Evolutionary conservation across 2,113 vertebrate species (phyloP).

Genomic region (Numenius arquata): DNA sequence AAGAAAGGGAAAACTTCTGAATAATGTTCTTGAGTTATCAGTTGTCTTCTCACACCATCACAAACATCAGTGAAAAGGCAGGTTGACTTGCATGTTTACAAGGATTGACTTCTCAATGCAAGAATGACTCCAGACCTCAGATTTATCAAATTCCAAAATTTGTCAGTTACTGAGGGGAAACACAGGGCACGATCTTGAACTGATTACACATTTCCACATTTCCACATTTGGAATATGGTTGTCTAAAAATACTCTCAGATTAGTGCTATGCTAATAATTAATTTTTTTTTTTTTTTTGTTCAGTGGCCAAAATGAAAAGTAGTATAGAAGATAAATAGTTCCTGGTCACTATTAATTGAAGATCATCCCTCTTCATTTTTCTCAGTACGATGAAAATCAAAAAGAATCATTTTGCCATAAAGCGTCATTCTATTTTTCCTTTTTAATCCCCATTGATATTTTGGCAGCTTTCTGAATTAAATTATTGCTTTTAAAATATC

Average conservation of each 20-base stretch:
- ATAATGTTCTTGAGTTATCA: neutral
- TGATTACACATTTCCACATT: neutral
- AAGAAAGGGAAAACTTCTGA: neutral
- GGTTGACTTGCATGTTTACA: neutral
- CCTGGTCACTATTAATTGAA: neutral
- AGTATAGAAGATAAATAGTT: neutral
- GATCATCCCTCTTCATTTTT: neutral
- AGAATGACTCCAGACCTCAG: neutral
- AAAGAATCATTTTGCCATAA: neutral
- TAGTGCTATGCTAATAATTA: neutral
- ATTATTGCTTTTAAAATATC: neutral
- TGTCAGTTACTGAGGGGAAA: neutral
- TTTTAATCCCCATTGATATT: conserved; percentile 16
- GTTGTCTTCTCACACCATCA: neutral
- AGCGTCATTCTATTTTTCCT: neutral
- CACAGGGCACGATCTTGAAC: neutral
- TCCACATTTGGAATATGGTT: neutral
- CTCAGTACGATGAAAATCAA: neutral
- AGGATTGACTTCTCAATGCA: neutral
- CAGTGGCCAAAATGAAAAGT: neutral
- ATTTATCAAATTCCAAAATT: neutral
- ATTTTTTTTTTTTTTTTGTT: neutral
- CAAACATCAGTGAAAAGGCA: neutral
- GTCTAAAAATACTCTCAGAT: neutral
- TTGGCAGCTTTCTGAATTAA: conserved; percentile 18